Base-by-base conservation (phyloP, 2,888 invertebrate species). In the Xanthorhoe spadicearia region DNA sequence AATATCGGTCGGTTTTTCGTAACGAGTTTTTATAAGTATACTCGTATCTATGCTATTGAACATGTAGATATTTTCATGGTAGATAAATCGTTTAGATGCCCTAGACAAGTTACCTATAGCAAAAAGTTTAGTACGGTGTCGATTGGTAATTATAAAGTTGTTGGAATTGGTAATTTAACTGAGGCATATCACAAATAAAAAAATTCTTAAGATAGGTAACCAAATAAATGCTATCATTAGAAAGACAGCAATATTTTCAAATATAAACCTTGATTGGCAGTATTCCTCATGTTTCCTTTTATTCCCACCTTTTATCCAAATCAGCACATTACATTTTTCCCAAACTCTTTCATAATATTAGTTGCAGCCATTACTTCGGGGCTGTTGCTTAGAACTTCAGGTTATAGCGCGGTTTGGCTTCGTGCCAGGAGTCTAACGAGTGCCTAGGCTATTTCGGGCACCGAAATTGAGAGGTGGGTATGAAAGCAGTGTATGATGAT, bases 21-120 rank as follows among this genome's bases (percentile, higher is more conserved):
- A 54, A 64, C 53, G 28, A 57, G 61, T 18, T 19, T 54, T 61
- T 50, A 55, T 43, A n/a, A n/a, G n/a, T n/a, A n/a, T n/a, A 38
- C 5, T 28, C 5, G 3, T 28, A 32, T 7, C 38, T 43, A 43
- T 13, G 13, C 10, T 4, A 43, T 43, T 2, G 13, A 43, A 43
- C 35, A 13, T 13, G 13, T 43, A 6, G 13, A 43, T 43, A 43
- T 43, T 43, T 2, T 13, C 38, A 43, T 43, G 38, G 13, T 43
- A 9, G 13, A 43, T 13, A 13, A 2, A 13, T 13, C 10, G 13
- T 32, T 32, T 32, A 23, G 13, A 13, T 43, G 3, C 38, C 23
- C 23, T 23, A 23, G 23, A 1, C 23, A 23, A 23, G 23, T 23
- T 23, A 23, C 23, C 23, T 23, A 23, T 23, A n/a, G n/a, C n/a